A percentile compares a stretch with the other conserved stretches of the same genome.
These are phyloP conservation scores for Burhinus bistriatus DNA, from an alignment of 2,113 vertebrate genomes.

Conservation along the genomic window DNA sequence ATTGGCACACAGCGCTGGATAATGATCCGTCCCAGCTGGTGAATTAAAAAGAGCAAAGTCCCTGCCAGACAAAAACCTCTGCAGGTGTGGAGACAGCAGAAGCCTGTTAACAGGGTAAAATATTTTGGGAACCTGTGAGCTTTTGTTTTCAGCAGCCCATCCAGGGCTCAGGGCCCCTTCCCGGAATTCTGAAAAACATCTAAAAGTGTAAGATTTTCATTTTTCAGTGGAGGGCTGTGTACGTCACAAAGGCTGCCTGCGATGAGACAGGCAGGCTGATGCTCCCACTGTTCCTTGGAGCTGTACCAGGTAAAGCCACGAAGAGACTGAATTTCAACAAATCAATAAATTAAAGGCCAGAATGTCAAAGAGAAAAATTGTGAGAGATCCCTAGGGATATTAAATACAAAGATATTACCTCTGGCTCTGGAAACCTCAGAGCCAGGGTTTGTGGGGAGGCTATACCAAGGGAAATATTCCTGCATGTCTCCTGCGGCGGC, in stretches of 20 bases:
- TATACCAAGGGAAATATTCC: neutral
- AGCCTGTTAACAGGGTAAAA: neutral
- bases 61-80: neutral
- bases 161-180: neutral
- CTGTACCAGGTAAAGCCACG: neutral
- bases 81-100: neutral
- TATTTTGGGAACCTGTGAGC: neutral
- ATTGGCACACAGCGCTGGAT: neutral
- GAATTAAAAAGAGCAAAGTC: neutral
- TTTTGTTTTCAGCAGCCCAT: neutral
- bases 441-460: neutral
- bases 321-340: slow-evolving; percentile 3
- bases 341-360: neutral
- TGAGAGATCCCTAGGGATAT: neutral
- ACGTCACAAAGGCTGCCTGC: neutral
- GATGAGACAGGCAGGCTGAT: neutral
- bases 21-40: neutral
- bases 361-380: neutral
- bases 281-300: neutral
- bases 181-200: neutral
- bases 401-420: neutral
- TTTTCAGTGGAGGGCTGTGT: neutral
- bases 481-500: neutral
- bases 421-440: neutral
- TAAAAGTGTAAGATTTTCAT: neutral